A percentile compares a stretch with the other conserved stretches of the same genome.
These are phyloP conservation scores for Trematomus loennbergii DNA, from an alignment of 2,113 vertebrate genomes.

Conservation along the genomic window DNA sequence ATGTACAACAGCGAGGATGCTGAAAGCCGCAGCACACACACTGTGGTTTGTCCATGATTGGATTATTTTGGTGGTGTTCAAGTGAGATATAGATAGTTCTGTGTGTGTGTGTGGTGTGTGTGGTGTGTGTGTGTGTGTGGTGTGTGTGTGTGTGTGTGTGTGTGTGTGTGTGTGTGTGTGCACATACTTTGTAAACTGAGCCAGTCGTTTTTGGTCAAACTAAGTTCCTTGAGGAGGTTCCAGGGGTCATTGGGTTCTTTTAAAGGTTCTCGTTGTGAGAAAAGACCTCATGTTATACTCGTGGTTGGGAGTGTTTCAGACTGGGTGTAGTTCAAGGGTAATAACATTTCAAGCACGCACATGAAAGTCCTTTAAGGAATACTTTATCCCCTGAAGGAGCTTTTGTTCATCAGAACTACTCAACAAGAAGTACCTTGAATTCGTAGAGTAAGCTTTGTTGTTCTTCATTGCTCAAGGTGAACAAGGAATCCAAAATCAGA, in stretches of 20 bases:
- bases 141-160: background rate
- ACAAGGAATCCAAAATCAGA: no score
- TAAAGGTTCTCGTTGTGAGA: background rate
- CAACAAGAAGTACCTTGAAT: no score
- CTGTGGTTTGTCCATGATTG: conserved; percentile 47
- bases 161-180: no score
- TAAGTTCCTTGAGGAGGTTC: conserved; percentile 5
- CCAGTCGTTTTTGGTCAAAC: background rate
- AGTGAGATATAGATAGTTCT: conserved; percentile 32
- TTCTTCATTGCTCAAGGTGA: no score
- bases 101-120: background rate
- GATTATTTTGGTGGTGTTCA: conserved; percentile 52
- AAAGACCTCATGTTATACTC: no score
- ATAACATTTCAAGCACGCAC: no score
- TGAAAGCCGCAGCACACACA: conserved; percentile 50
- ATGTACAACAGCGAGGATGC: conserved; percentile 66
- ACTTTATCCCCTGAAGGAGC: no score
- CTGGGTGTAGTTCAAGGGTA: background rate
- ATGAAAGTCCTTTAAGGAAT: no score
- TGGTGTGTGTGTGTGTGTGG: background rate
- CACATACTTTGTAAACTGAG: background rate
- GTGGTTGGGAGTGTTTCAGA: background rate
- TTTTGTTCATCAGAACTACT: no score
- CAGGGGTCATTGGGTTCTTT: background rate
- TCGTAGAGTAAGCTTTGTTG: no score